Conservation (phyloP, 2,888 invertebrate species). For the Patella ulyssiponensis region DNA sequence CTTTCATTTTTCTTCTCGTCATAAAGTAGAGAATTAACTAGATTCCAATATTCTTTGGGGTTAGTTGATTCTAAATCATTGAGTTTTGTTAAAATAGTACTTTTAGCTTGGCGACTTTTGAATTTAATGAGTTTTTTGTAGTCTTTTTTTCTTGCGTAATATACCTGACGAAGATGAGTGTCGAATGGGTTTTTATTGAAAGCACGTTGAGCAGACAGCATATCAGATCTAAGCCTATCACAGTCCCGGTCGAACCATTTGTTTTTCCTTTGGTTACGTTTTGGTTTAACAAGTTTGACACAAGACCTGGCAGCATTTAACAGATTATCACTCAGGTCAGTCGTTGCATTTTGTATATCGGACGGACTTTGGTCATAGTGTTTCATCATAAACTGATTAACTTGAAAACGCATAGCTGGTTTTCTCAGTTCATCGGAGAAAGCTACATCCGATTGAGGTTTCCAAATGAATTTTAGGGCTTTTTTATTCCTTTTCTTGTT, state of each 20-base stretch:
- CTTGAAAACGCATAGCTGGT: not conserved
- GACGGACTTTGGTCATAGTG: not conserved
- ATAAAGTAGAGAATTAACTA: too few relatives aligned
- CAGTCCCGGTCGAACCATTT: slow-evolving; percentile 5
- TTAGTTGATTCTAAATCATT: not conserved
- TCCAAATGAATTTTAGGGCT: not conserved
- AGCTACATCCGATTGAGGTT: not conserved
- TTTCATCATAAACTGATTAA: too few relatives aligned
- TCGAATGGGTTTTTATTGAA: not conserved
- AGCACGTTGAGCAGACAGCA: not conserved
- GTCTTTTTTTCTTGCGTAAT: not conserved
- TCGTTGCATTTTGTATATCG: not conserved
- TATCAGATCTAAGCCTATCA: not conserved
- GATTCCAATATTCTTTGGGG: not conserved
- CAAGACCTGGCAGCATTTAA: not conserved
- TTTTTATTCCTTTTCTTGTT: too few relatives aligned
- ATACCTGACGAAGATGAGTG: not conserved
- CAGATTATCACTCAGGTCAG: not conserved
- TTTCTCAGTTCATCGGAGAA: not conserved
- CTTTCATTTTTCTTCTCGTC: too few relatives aligned
- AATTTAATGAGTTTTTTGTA: slow-evolving; percentile 2
- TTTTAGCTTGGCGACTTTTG: not conserved
- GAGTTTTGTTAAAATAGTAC: not conserved
- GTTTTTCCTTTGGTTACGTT: not conserved
- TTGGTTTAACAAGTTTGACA: not conserved